Evolutionary conservation across 2,113 vertebrate genomes (phyloP), one percentile per base, ranked within the genome.

Genomic region (Centrocercus urophasianus): DNA sequence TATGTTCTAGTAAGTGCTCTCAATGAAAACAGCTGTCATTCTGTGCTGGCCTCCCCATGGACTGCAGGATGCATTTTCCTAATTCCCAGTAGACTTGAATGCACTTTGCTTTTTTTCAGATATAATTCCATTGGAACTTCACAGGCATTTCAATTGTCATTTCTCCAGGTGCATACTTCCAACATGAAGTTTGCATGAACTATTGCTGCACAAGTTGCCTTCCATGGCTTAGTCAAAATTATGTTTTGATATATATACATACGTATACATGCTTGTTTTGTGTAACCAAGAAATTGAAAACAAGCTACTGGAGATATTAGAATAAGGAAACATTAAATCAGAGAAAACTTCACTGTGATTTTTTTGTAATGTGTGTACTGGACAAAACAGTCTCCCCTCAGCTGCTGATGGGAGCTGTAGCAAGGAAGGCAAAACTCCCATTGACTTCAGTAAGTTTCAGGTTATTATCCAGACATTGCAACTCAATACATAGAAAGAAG

Each of bases 1-100:
- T 98, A 98, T 88, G 95, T 98, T 74, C 94, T 99, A 97, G 99
- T 99, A 93, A 97, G 97, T 98, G 71, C 64, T 96, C 85, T 61
- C 36, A 95, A 8, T 64, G 86, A 61, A 61, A 82, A 77, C 52
- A 80, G 30, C 57, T 90, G 25, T 80, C 74, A 43, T 17, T 75
- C 22, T 0, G 0, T 69, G 12, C 48, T 90, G 34, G 10, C 64
- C 83, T 86, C 75, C 72, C 36, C 57, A 88, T 60, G 78, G 43
- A 61, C 18, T 54, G 11, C 47, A 75, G 18, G 36, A 78, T n/a
- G 16, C 63, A 47, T 90, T 88, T 81, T 81, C 7, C 15, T 72
- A 84, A 50, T 86, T 92, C 36, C 45, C 52, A 28, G 1, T 64
- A 52, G 57, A 64, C 36, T 81, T 50, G 15, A 86, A 71, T 43